Evolutionary conservation across 2,113 vertebrate species (phyloP), one percentile per base, ranked within the genome.

Genomic region (Theristicus caerulescens): DNA sequence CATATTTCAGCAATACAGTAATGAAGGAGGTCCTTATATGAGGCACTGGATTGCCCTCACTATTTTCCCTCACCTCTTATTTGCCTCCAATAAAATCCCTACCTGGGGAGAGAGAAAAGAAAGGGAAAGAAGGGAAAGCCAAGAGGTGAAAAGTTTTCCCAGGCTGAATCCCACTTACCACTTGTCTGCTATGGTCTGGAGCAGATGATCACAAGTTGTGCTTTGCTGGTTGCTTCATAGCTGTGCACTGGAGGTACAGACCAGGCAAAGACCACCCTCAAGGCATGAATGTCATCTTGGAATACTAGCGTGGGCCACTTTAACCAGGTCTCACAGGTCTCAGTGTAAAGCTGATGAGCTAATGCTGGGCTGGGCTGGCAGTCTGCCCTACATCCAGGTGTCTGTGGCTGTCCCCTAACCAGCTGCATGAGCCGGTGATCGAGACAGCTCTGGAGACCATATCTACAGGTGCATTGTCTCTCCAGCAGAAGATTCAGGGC

Each of bases 1-100:
- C 82, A 93, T 94, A 93, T 95, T 94, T 93, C 58, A 86, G 82
- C 79, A 82, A 59, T 47, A 73, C 32, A 86, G 86, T 89, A 62
- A 58, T 90, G 86, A 97, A 96, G 87, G 84, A 87, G 24, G n/a
- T 91, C 61, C 62, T 88, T 86, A 77, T 85, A 40, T 52, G 38
- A 94, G 74, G 58, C 66, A 67, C 73, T 46, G 49, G 57, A 57
- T 49, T 59, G 13, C 69, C 38, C 64, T 86, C 69, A 44, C 40
- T 87, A 7, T 69, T 87, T 86, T 95, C 54, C 44, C 36, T 91
- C 32, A 74, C 55, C n/a, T 69, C 26, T 80, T 70, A 73, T 70
- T 82, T 93, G 59, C 16, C 40, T 77, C 47, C 32, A 91, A 49
- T 64, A 91, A 96, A 95, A 81, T 13, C 22, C 13, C 46, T 94